Evolutionary conservation across 2,797 vertebrate genomes (phyloP).

Genomic region (Salmo trutta): DNA sequence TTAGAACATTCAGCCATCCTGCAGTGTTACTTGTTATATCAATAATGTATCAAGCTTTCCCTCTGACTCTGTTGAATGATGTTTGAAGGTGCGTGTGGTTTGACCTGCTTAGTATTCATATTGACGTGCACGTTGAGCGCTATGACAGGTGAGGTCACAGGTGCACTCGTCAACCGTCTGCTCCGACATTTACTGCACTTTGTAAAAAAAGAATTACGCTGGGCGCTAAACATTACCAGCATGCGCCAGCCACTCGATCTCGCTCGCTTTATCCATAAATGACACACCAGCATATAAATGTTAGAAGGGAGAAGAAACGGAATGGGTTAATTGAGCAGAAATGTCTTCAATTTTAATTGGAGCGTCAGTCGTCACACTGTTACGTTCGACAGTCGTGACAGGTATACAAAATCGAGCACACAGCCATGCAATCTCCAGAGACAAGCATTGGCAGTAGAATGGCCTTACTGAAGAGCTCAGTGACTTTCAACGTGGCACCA

Average conservation of each 20-base stretch:
- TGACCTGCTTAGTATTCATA: constrained; percentile 54
- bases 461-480: too few relatives aligned
- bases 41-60: too few relatives aligned
- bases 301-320: constrained; percentile 38
- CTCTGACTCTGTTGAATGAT: constrained; percentile 28
- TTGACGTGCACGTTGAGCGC: constrained; percentile 36
- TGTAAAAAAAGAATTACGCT: constrained; percentile 26
- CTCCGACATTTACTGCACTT: constrained; percentile 35
- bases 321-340: constrained; percentile 51
- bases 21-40: not conserved
- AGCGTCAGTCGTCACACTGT: constrained; percentile 17
- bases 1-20: not conserved
- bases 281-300: constrained; percentile 47
- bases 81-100: constrained; percentile 49
- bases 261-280: constrained; percentile 47
- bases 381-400: constrained; percentile 12
- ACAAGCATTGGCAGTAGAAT: too few relatives aligned
- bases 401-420: not conserved
- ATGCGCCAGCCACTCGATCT: constrained; percentile 29
- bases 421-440: too few relatives aligned
- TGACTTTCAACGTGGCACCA: too few relatives aligned
- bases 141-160: constrained; percentile 37
- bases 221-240: constrained; percentile 44
- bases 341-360: constrained; percentile 25
- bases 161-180: constrained; percentile 37